Evolutionary conservation across 2,888 invertebrate species (phyloP), one percentile per base, ranked within the genome.

Genomic region (Nesidiocoris tenuis): DNA sequence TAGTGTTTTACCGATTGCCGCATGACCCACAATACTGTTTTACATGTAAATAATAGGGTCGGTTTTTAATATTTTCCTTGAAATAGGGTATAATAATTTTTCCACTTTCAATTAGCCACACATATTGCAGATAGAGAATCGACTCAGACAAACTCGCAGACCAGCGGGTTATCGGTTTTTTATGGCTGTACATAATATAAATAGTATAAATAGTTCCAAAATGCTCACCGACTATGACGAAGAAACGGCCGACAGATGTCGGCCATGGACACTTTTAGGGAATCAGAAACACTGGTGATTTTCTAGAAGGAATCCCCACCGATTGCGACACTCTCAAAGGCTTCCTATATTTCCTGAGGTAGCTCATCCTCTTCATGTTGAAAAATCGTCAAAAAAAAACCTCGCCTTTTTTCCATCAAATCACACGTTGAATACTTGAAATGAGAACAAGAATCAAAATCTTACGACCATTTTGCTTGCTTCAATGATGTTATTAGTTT

Each of bases 401-500:
- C 72, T 72, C 39, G 72, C 72, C 72, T 72, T 70, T 72, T 72
- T 25, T 72, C 72, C 72, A 72, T 72, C 72, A 63, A 63, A 61
- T 61, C 55, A n/a, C 70, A 75, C 67, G 63, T 55, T 74, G 55
- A 74, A 65, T 74, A 59, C 25, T 64, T 54, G 56, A 64, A 64
- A 76, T 63, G 19, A 57, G 59, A 70, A 63, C 25, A 70, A 18
- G 61, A 24, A 57, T 17, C 16, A 68, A 61, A 71, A 71, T 71
- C 72, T 61, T 72, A 72, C 72, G 63, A 76, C 65, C 74, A 74
- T 74, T 74, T 74, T 74, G 74, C 74, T 74, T 74, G 74, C 74
- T 74, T 74, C 63, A 23, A 55, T 63, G 23, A 39, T 65, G 25
- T 65, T 64, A 39, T 65, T 65, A 3, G 59, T 59, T 59, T 59